These are phyloP conservation scores for Neoascia interrupta DNA, from an alignment of 2,888 invertebrate species.

Conservation along the genomic window DNA sequence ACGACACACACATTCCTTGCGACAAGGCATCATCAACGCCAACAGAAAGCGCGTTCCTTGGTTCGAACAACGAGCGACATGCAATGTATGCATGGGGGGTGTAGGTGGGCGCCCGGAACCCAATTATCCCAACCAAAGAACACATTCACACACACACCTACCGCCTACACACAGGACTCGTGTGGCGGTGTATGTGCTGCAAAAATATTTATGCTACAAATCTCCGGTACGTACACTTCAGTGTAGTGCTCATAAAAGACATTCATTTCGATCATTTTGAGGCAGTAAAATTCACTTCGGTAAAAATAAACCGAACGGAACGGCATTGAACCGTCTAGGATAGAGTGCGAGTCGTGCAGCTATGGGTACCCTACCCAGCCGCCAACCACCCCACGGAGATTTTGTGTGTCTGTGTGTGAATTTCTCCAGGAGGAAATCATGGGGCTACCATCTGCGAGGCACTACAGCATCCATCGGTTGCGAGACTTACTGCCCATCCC, in stretches of 20 bases:
- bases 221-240: constrained; percentile 69
- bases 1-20: constrained; percentile 23
- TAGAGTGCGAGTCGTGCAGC: no score
- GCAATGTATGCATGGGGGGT: constrained; percentile 22
- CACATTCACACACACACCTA: background rate
- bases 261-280: constrained; percentile 67
- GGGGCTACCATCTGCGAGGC: constrained; percentile 50
- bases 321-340: constrained; percentile 24
- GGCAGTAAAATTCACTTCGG: constrained; percentile 66
- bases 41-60: constrained; percentile 26
- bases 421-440: constrained; percentile 11
- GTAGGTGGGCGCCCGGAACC: constrained; percentile 40
- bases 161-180: background rate
- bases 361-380: background rate
- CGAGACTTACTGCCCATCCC: constrained; percentile 18
- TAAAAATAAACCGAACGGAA: constrained; percentile 65
- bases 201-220: constrained; percentile 69
- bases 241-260: constrained; percentile 66
- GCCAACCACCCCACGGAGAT: background rate
- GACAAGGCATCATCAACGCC: constrained; percentile 16
- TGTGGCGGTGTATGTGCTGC: constrained; percentile 37
- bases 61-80: background rate
- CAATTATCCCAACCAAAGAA: constrained; percentile 58
- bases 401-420: constrained; percentile 1
- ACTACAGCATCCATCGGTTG: constrained; percentile 33